phyloP scores from a whole-genome alignment of 2,888 invertebrate species.

The Agonopterix heracliana region DNA sequence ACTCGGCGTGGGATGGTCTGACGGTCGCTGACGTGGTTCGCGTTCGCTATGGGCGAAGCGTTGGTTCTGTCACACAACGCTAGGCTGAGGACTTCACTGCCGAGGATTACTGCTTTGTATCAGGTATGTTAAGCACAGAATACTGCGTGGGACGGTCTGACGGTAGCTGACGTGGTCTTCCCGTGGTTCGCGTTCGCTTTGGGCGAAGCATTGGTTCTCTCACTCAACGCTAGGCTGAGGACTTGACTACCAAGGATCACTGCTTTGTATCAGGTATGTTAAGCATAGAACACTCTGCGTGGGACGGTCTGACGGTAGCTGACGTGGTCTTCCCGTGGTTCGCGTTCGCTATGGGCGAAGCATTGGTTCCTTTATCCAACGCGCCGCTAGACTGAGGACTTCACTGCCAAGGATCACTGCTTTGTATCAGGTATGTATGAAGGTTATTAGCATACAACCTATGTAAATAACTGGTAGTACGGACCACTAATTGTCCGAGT shows the following conservation, averaged over 20 bases:
- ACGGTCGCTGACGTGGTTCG: slow-evolving; percentile 92
- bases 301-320: slow-evolving; percentile 91
- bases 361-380: slow-evolving; percentile 85
- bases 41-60: slow-evolving; percentile 92
- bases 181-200: no score
- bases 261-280: no score
- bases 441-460: no score
- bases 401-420: slow-evolving; percentile 74
- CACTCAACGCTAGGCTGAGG: no score
- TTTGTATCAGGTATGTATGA: slow-evolving; percentile 51
- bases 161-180: slow-evolving; percentile 90
- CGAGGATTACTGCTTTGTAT: slow-evolving; percentile 64
- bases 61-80: slow-evolving; percentile 83
- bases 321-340: no score
- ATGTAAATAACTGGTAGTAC: no score
- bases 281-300: slow-evolving; percentile 88
- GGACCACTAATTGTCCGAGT: no score
- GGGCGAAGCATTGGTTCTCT: no score
- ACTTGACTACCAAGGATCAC: no score
- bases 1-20: slow-evolving; percentile 90
- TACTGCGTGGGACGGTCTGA: slow-evolving; percentile 90
- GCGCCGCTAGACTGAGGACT: slow-evolving; percentile 81
- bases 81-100: slow-evolving; percentile 79
- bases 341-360: slow-evolving; percentile 91
- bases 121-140: slow-evolving; percentile 39